Evolutionary conservation across 2,113 vertebrate species (phyloP), one percentile per base, ranked within the genome.

Genomic region (Illadopsis cleaveri): DNA sequence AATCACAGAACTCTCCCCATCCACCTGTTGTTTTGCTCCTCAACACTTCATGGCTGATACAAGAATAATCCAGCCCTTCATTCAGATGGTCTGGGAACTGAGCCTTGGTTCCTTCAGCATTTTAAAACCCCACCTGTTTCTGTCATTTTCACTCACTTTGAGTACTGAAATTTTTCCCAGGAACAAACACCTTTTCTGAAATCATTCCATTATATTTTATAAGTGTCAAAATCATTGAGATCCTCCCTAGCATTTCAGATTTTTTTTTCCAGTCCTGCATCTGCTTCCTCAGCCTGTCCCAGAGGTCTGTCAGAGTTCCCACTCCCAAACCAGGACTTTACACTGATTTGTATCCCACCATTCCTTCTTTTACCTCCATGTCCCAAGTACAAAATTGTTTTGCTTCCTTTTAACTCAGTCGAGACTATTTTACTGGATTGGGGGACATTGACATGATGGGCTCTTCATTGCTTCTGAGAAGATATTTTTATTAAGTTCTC

Each of bases 401-500:
- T 65, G 13, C 50, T 77, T 84, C 51, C 48, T 53, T 82, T 85
- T 89, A 88, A 73, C 56, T 84, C 86, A 50, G 14, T 47, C 25
- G 56, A 35, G 42, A 30, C 28, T 51, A 3, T 68, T 81, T 70
- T 37, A 58, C 58, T 73, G 28, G 75, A 15, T 5, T 80, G 62
- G 35, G 58, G 90, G 58, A 38, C 42, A 10, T 7, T 51, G 58
- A 58, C 33, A 20, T 38, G 60, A 58, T 51, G 35, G 77, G 76
- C 35, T 86, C 72, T 75, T 86, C 86, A 30, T 64, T 94, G 66
- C 54, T 93, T 73, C 81, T 73, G n/a, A 83, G 78, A 54, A 96
- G 62, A 37, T 82, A 69, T 77, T 90, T 96, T 94, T 94, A 85
- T 87, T 93, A 95, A 85, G 82, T 73, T 88, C 71, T 90, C 87